A percentile compares a stretch with the other conserved stretches of the same genome.
phyloP scores from a whole-genome alignment of 2,888 invertebrate genomes.

The Fissipunctia ypsillon region DNA sequence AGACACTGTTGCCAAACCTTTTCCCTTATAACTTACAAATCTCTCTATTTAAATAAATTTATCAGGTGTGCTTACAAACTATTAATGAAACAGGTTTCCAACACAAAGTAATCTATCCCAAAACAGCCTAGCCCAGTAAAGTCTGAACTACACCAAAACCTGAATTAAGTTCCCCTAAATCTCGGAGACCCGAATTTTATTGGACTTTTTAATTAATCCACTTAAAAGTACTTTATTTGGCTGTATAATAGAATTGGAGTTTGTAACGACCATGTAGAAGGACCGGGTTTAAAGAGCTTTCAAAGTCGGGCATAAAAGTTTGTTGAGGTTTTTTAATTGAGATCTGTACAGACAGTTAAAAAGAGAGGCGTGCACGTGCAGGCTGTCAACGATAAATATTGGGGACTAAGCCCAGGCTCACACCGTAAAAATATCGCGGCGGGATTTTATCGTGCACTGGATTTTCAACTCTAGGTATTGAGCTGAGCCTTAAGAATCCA shows the following conservation, averaged over 20 bases:
- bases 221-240: slow-evolving; percentile 63
- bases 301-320: neutral
- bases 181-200: slow-evolving; percentile 60
- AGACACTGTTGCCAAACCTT: neutral
- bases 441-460: too few species aligned
- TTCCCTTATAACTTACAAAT: slow-evolving; percentile 15
- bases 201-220: slow-evolving; percentile 69
- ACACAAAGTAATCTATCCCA: slow-evolving; percentile 43
- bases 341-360: too few species aligned
- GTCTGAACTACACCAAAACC: slow-evolving; percentile 32
- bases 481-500: too few species aligned
- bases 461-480: too few species aligned
- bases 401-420: too few species aligned
- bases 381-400: too few species aligned
- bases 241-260: slow-evolving; percentile 54
- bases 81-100: slow-evolving; percentile 36
- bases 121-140: too few species aligned
- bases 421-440: too few species aligned
- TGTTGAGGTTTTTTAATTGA: slow-evolving; percentile 15
- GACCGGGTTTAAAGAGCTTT: slow-evolving; percentile 5
- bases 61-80: slow-evolving; percentile 16
- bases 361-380: too few species aligned
- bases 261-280: slow-evolving; percentile 36
- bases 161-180: slow-evolving; percentile 59
- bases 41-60: slow-evolving; percentile 11